Percentiles rank a stretch among this genome's conserved stretches.
Evolutionary conservation across 2,113 vertebrate genomes (phyloP).

Genomic region (Tretioscincus oriximinensis): DNA sequence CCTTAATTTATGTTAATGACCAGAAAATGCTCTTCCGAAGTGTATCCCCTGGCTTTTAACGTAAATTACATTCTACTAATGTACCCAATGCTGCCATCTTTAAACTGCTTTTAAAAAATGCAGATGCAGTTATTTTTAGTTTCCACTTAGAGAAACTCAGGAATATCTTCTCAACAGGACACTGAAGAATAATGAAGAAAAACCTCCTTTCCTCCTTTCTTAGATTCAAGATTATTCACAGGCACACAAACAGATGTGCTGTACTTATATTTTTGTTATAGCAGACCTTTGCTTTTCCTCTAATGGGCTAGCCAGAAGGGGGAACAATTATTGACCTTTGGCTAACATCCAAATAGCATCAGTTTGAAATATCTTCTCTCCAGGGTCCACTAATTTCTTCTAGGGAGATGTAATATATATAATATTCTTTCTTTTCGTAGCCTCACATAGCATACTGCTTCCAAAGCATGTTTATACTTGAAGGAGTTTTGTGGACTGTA

Average conservation of each 20-base stretch:
- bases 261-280: conserved; percentile 31
- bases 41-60: no score
- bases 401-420: conserved; percentile 30
- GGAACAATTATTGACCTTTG: conserved; percentile 9
- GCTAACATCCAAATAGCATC: conserved; percentile 25
- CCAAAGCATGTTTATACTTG: conserved; percentile 37
- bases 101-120: no score
- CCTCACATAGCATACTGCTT: conserved; percentile 20
- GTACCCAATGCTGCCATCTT: no score
- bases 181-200: conserved; percentile 23
- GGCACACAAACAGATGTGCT: background rate
- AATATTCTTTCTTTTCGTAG: conserved; percentile 31
- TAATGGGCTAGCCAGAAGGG: conserved; percentile 16
- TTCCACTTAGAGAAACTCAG: conserved; percentile 9
- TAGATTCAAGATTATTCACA: conserved; percentile 23
- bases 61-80: no score
- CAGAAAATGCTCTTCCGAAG: no score
- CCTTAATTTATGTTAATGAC: no score
- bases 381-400: conserved; percentile 10
- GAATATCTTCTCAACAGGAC: background rate
- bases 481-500: conserved; percentile 40
- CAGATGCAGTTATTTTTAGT: background rate
- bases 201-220: background rate
- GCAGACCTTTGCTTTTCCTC: conserved; percentile 26
- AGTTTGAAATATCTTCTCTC: conserved; percentile 18